A percentile compares a stretch with the other conserved stretches of the same genome.
Conservation (phyloP, 2,797 vertebrate species). For the Buphagus erythrorhynchus region DNA sequence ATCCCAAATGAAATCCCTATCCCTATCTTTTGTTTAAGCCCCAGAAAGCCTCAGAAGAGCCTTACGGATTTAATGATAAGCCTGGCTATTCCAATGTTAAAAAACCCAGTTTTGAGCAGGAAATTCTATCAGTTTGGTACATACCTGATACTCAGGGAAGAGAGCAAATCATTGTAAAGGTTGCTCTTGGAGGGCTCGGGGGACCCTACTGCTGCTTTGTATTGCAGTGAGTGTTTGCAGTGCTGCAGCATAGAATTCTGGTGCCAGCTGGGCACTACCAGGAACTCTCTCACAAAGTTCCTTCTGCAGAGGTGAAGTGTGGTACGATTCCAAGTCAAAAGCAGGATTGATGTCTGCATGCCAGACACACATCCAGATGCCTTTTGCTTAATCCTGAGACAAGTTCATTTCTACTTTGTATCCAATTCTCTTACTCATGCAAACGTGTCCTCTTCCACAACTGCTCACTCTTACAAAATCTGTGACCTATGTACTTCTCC, state of each 20-base stretch:
- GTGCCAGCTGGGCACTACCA: neutral
- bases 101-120: neutral
- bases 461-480: neutral
- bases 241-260: neutral
- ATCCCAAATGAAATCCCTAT: neutral
- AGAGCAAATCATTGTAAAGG: neutral
- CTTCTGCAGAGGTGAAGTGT: neutral
- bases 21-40: neutral
- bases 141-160: neutral
- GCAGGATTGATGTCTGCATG: neutral
- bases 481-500: neutral
- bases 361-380: neutral
- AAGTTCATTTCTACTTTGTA: neutral
- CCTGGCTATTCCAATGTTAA: neutral
- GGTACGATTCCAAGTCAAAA: neutral
- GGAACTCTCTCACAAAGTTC: neutral
- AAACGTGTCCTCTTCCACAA: neutral
- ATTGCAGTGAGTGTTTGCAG: fast-evolving
- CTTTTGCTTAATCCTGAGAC: neutral
- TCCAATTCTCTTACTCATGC: neutral
- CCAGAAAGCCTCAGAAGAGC: neutral
- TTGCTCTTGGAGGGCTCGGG: neutral
- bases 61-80: neutral
- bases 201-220: neutral
- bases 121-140: neutral